phyloP scores from a whole-genome alignment of 1,140 invertebrate species.

The Babylonia areolata region DNA sequence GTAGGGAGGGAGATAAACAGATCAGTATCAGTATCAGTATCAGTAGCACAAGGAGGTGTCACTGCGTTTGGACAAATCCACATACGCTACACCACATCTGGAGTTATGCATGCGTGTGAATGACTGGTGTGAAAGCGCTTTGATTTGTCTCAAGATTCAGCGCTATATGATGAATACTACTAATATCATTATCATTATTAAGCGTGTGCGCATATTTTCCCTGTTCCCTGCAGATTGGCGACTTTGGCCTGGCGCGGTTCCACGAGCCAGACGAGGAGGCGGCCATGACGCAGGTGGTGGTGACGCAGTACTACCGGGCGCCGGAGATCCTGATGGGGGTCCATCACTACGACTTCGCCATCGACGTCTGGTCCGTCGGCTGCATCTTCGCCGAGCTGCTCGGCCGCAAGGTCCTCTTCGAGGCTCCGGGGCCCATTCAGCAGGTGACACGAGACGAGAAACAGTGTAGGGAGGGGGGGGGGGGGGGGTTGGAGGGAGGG shows the following conservation, averaged over 20 bases:
- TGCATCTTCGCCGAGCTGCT: slow-evolving; percentile 99
- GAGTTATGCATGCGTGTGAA: too few species aligned
- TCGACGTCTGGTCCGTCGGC: slow-evolving; percentile 99
- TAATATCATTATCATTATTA: too few species aligned
- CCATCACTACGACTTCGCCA: slow-evolving; percentile 82
- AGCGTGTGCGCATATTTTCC: too few species aligned
- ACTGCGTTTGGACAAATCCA: too few species aligned
- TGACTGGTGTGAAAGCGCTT: too few species aligned
- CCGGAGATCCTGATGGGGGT: slow-evolving; percentile 79
- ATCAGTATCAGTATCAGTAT: too few species aligned
- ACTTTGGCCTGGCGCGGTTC: slow-evolving; percentile 96
- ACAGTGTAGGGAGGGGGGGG: not conserved
- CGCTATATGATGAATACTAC: too few species aligned
- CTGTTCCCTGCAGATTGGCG: slow-evolving; percentile 87
- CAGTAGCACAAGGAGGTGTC: too few species aligned
- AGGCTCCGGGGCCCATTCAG: slow-evolving; percentile 95
- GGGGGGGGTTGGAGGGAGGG: not conserved
- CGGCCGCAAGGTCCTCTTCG: slow-evolving; percentile 96
- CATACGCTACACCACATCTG: too few species aligned
- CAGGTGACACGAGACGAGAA: slow-evolving; percentile 80
- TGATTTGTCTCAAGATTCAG: too few species aligned
- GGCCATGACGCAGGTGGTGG: slow-evolving; percentile 97
- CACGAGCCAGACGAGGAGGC: slow-evolving; percentile 92
- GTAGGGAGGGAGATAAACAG: too few species aligned
- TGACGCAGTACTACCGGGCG: slow-evolving; percentile 94